These are phyloP conservation scores for Cranoglanis bouderius DNA, from an alignment of 2,113 vertebrate genomes.

Conservation along the genomic window DNA sequence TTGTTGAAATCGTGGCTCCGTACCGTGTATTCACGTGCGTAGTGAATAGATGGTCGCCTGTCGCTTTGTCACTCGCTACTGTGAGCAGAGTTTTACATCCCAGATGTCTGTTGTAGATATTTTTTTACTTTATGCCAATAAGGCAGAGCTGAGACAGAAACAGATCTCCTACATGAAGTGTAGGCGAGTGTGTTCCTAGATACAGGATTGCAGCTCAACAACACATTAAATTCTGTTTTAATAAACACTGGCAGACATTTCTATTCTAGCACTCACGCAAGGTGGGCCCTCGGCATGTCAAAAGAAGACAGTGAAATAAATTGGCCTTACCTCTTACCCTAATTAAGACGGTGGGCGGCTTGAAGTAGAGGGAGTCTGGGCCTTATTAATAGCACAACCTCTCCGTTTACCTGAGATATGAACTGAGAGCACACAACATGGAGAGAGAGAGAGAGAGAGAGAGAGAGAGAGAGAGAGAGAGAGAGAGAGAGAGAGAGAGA, in stretches of 20 bases:
- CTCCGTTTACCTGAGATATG: constrained; percentile 25
- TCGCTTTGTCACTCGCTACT: not conserved
- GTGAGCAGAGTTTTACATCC: not conserved
- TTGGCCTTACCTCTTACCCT: not conserved
- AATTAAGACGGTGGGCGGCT: constrained; percentile 45
- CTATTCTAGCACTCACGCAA: not conserved
- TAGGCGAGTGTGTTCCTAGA: not conserved
- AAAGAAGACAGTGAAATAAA: not conserved
- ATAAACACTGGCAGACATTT: constrained; percentile 13
- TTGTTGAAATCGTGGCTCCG: not conserved
- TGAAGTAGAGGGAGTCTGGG: constrained; percentile 11
- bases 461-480: constrained; percentile 17
- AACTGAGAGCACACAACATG: not conserved
- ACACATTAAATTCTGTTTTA: constrained; percentile 1
- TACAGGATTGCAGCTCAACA: constrained; percentile 5
- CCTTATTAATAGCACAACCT: constrained; percentile 37
- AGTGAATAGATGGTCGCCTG: not conserved
- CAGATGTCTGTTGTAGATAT: not conserved
- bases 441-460: not conserved
- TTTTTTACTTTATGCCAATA: not conserved
- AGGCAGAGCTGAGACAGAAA: not conserved
- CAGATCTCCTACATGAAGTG: not conserved
- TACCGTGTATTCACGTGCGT: not conserved
- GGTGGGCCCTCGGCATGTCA: not conserved
- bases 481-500: constrained; percentile 24